Percentiles rank a stretch among this genome's conserved stretches.
phyloP scores from a whole-genome alignment of 2,797 vertebrate genomes.

The Decapterus maruadsi region DNA sequence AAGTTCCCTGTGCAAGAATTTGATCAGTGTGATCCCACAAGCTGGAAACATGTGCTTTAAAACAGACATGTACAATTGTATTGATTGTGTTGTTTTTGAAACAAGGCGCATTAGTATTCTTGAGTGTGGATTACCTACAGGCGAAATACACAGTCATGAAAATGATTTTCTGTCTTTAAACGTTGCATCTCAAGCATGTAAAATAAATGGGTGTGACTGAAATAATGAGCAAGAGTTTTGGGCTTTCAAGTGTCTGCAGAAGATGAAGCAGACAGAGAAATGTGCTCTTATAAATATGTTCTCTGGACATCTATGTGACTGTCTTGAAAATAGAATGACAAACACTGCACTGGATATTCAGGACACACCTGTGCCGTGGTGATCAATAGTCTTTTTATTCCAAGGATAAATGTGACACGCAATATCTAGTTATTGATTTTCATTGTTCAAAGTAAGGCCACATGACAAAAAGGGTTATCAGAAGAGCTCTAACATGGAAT shows the following conservation, averaged over 20 bases:
- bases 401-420: conserved; percentile 18
- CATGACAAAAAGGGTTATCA: background rate
- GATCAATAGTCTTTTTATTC: conserved; percentile 37
- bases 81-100: conserved; percentile 44
- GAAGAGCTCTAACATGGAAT: background rate
- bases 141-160: conserved; percentile 23
- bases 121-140: conserved; percentile 25
- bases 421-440: conserved; percentile 13
- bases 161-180: conserved; percentile 43
- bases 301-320: conserved; percentile 5
- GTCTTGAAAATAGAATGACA: background rate
- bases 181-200: conserved; percentile 37
- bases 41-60: background rate
- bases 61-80: conserved; percentile 32
- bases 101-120: conserved; percentile 42
- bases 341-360: background rate
- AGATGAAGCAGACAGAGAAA: background rate
- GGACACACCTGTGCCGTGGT: background rate
- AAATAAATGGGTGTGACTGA: conserved; percentile 49
- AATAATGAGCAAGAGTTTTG: conserved; percentile 44
- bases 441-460: background rate
- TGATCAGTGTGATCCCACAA: conserved; percentile 35
- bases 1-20: conserved; percentile 30
- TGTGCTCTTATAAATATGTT: background rate
- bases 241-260: too few species aligned